Evolutionary conservation across 2,113 vertebrate genomes (phyloP), one percentile per base, ranked within the genome.

Genomic region (Plotosus lineatus): DNA sequence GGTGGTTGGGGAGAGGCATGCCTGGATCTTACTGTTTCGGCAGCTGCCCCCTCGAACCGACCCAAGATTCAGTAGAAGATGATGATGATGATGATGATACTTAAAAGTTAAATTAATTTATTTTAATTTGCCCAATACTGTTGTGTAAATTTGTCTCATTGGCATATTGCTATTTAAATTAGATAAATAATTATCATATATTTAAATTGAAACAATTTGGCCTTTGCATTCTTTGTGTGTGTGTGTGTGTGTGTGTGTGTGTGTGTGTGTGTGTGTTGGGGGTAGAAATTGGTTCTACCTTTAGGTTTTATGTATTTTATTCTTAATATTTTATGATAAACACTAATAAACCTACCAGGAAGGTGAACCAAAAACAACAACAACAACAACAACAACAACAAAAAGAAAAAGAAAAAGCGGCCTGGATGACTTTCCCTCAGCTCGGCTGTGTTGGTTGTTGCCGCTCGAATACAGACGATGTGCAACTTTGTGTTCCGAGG

Each of bases 241-340:
- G 44, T 63, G 77, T 28, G 73, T 60, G 48, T 48, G 36, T 69
- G 53, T 44, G 63, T 78, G 58, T 46, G 56, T 60, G 65, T 42
- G 66, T 79, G 77, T 42, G 78, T 78, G 76, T 78, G 60, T 78
- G 75, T 33, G 56, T 48, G 58, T n/a, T 66, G 21, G 12, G 2
- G 3, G 3, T 28, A 48, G 56, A 38, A 72, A 11, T 50, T 69
- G 51, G 44, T 65, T 81, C 33, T 42, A 81, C 79, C 58, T 75
- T 72, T 75, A 81, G 79, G 58, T 76, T 82, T 72, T 82, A 68
- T 82, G 80, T 75, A 82, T 65, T 82, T 76, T 68, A 66, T 31
- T 51, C 26, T 81, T 75, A 42, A 81, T 66, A 56, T 74, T 82
- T 44, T 68, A 82, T 82, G 80, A 58, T 46, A 53, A 76, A 68